Conservation (phyloP, 2,888 invertebrate species). For the Campoplex capitator region DNA sequence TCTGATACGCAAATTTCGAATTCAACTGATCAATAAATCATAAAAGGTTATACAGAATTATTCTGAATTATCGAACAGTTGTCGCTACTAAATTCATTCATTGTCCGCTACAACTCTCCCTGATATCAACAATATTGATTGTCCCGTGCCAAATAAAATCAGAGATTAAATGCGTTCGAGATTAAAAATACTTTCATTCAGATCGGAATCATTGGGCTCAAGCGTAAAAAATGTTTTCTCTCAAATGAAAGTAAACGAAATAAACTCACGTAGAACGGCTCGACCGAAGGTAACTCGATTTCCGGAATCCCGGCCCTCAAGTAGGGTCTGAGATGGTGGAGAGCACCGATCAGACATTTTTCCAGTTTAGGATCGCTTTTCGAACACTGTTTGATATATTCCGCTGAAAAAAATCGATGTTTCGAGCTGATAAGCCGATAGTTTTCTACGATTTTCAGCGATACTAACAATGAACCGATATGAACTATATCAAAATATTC, state of each 20-base stretch:
- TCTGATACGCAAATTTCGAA: background rate
- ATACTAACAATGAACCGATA: background rate
- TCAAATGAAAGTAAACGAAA: background rate
- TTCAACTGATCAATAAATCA: background rate
- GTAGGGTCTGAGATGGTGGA: slow-evolving; percentile 85
- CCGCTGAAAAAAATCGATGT: slow-evolving; percentile 72
- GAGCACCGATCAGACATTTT: slow-evolving; percentile 83
- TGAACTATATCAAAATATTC: background rate
- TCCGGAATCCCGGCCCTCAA: slow-evolving; percentile 85
- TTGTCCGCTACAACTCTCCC: background rate
- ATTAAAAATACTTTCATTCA: background rate
- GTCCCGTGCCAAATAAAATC: background rate
- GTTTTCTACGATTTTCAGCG: background rate
- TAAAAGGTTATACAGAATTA: background rate
- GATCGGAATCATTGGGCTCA: too few species aligned
- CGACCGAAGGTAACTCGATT: slow-evolving; percentile 86
- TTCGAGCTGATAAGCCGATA: background rate
- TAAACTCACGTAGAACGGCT: slow-evolving; percentile 85
- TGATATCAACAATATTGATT: background rate
- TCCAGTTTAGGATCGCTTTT: slow-evolving; percentile 85
- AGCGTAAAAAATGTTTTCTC: background rate
- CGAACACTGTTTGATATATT: slow-evolving; percentile 89
- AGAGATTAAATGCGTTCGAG: background rate
- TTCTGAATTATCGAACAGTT: background rate
- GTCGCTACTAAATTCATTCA: background rate